A percentile compares a stretch with the other conserved stretches of the same genome.
Evolutionary conservation across 2,797 vertebrate genomes (phyloP).

Genomic region (Tokudaia muenninki): DNA sequence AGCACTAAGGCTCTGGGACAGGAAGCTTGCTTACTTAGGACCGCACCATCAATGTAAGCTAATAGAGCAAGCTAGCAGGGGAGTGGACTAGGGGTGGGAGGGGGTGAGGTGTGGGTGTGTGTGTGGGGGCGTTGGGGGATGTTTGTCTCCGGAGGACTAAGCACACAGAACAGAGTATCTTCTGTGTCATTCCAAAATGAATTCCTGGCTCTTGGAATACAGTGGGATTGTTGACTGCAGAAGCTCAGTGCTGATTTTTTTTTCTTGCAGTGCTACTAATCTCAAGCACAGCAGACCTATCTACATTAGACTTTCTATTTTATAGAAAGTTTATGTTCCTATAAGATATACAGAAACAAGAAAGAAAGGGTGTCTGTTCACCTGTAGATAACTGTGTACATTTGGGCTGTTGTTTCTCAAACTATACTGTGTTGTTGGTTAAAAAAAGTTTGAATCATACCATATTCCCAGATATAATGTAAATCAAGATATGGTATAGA

Average conservation of each 20-base stretch:
- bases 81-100: no score
- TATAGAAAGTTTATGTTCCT: not conserved
- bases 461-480: not conserved
- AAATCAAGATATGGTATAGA: not conserved
- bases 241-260: not conserved
- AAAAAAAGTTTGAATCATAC: not conserved
- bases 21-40: not conserved
- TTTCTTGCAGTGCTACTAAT: not conserved
- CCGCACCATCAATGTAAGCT: not conserved
- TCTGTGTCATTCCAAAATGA: not conserved
- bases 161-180: accelerated
- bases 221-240: not conserved
- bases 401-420: not conserved
- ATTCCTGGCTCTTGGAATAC: not conserved
- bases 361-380: not conserved
- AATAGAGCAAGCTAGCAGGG: no score
- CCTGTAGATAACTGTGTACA: not conserved
- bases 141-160: not conserved
- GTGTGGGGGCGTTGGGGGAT: no score
- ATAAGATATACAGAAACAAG: not conserved
- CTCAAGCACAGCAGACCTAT: not conserved
- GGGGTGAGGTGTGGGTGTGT: not conserved
- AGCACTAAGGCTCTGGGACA: not conserved
- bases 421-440: not conserved
- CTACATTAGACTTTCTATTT: not conserved